phyloP scores from a whole-genome alignment of 1,140 invertebrate species.

The Archegozetes longisetosus region DNA sequence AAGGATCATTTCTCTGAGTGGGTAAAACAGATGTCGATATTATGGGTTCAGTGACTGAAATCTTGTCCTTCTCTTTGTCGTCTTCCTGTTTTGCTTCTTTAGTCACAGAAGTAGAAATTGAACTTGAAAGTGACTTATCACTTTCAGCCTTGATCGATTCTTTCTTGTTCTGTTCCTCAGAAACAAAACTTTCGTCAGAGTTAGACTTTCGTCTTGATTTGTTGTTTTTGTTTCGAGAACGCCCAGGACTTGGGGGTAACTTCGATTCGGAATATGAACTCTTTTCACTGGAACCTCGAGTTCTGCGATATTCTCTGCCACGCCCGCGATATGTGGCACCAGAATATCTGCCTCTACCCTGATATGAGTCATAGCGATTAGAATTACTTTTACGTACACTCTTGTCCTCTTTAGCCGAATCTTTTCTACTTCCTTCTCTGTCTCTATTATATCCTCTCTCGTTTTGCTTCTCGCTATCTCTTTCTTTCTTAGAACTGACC shows the following conservation, averaged over 20 bases:
- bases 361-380: constrained; percentile 23
- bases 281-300: too few species aligned
- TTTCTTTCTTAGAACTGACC: not conserved
- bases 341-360: constrained; percentile 26
- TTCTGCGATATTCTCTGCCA: constrained; percentile 15
- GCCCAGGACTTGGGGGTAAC: constrained; percentile 24
- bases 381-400: not conserved
- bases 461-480: not conserved
- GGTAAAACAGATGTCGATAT: not conserved
- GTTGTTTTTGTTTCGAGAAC: not conserved
- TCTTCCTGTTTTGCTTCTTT: constrained; percentile 1
- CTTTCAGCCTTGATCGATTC: not conserved
- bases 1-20: constrained; percentile 56
- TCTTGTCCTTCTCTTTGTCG: not conserved
- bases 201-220: too few species aligned
- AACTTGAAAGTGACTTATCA: not conserved
- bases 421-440: not conserved
- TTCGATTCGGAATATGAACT: too few species aligned
- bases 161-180: not conserved
- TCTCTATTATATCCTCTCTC: not conserved
- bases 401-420: not conserved
- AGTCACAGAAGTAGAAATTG: not conserved
- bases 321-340: not conserved
- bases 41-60: not conserved
- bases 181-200: too few species aligned